phyloP scores from a whole-genome alignment of 2,888 invertebrate species.

The Phytoseiulus persimilis region DNA sequence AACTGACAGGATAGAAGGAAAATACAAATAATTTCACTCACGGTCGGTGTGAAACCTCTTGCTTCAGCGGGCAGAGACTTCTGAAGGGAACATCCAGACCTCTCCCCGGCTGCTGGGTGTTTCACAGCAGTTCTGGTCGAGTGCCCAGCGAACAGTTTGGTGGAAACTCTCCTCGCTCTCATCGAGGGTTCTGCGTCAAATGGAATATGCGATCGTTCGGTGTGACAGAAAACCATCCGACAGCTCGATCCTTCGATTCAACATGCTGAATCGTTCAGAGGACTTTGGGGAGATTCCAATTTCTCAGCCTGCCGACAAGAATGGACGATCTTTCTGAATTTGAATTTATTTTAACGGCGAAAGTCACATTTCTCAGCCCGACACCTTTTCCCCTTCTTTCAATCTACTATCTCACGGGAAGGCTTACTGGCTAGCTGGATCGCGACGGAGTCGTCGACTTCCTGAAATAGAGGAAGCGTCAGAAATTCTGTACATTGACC shows the following conservation, averaged over 20 bases:
- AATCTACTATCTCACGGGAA: not conserved
- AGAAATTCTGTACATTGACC: conserved; percentile 5
- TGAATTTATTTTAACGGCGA: not conserved
- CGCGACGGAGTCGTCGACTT: not conserved
- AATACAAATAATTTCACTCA: too few relatives aligned
- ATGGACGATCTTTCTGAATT: not conserved
- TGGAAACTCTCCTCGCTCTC: too few relatives aligned
- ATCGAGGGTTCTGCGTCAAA: not conserved
- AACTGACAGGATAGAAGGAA: too few relatives aligned
- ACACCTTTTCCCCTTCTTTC: not conserved
- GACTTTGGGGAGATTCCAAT: not conserved
- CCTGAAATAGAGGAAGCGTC: not conserved
- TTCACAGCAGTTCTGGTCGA: too few relatives aligned
- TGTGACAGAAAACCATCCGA: not conserved
- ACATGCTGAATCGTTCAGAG: not conserved
- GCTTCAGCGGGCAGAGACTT: too few relatives aligned
- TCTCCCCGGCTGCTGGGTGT: too few relatives aligned
- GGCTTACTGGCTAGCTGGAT: not conserved
- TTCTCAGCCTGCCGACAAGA: not conserved
- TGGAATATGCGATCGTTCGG: not conserved
- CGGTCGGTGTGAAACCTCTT: too few relatives aligned
- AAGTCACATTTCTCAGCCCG: not conserved
- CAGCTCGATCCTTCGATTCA: not conserved
- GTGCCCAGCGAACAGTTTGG: too few relatives aligned
- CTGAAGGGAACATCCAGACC: too few relatives aligned